These are phyloP conservation scores for Cataglyphis albicans DNA, from an alignment of 2,888 invertebrate genomes.

Conservation along the genomic window DNA sequence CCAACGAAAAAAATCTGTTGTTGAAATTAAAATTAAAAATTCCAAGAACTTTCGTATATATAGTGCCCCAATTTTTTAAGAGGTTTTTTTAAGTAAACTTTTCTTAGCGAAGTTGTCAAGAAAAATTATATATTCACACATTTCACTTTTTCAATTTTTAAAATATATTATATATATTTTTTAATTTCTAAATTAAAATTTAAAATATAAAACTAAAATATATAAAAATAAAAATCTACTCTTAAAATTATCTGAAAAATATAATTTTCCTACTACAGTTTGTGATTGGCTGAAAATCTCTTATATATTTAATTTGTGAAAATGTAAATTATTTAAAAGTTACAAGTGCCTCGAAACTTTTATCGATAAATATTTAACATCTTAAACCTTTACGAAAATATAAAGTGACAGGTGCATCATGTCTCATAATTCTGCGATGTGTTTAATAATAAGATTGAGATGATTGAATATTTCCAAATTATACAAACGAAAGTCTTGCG, in stretches of 20 bases:
- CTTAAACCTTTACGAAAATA: background rate
- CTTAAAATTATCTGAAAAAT: constrained; percentile 5
- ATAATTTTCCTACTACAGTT: background rate
- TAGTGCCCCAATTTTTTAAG: background rate
- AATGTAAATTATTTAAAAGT: background rate
- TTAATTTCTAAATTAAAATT: constrained; percentile 6
- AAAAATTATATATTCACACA: background rate
- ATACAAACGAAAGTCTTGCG: background rate
- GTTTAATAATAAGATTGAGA: background rate
- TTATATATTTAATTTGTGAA: background rate
- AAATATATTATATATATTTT: background rate
- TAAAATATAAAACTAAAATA: background rate
- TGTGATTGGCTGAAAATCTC: background rate
- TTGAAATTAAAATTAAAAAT: constrained; percentile 17
- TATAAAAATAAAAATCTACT: background rate
- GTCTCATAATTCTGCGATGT: background rate
- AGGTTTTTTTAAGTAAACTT: constrained; percentile 1
- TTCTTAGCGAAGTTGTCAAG: background rate
- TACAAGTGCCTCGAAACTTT: background rate
- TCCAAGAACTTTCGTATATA: background rate
- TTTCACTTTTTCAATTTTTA: background rate
- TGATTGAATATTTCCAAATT: background rate
- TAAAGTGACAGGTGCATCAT: background rate
- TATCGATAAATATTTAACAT: background rate
- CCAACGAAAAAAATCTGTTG: background rate